phyloP scores from a whole-genome alignment of 2,888 invertebrate genomes.

The Pycnomerus fuliginosus region DNA sequence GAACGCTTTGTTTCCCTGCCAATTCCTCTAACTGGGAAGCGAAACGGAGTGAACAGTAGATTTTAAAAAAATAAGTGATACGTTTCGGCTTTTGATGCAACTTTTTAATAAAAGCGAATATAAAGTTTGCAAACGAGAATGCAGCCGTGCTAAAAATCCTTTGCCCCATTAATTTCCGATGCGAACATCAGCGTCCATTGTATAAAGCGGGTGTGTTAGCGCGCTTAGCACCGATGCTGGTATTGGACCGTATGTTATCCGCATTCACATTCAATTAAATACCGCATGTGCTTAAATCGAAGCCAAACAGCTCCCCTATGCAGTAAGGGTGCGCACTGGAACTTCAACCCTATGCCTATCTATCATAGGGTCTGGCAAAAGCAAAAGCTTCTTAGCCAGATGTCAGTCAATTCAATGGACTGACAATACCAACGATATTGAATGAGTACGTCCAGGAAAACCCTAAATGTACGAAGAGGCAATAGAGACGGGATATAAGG shows the following conservation, averaged over 20 bases:
- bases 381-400: constrained; percentile 13
- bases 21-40: too few species aligned
- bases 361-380: background rate
- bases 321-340: constrained; percentile 6
- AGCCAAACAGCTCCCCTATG: constrained; percentile 10
- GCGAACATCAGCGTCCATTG: background rate
- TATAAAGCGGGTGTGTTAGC: background rate
- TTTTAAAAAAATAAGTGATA: too few species aligned
- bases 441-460: background rate
- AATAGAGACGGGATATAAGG: constrained; percentile 2
- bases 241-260: constrained; percentile 21
- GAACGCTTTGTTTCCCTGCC: too few species aligned
- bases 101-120: too few species aligned
- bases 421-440: constrained; percentile 14
- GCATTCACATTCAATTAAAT: constrained; percentile 25
- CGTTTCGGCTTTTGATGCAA: too few species aligned
- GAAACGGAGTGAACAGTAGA: too few species aligned
- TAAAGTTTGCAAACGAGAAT: too few species aligned
- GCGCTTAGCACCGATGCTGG: constrained; percentile 1
- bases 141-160: too few species aligned
- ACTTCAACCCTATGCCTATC: constrained; percentile 6
- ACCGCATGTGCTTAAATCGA: constrained; percentile 13
- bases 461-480: background rate
- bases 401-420: constrained; percentile 20
- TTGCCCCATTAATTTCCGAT: constrained; percentile 2